These are phyloP conservation scores for Sericinus montela DNA, from an alignment of 2,888 invertebrate species.

Conservation along the genomic window DNA sequence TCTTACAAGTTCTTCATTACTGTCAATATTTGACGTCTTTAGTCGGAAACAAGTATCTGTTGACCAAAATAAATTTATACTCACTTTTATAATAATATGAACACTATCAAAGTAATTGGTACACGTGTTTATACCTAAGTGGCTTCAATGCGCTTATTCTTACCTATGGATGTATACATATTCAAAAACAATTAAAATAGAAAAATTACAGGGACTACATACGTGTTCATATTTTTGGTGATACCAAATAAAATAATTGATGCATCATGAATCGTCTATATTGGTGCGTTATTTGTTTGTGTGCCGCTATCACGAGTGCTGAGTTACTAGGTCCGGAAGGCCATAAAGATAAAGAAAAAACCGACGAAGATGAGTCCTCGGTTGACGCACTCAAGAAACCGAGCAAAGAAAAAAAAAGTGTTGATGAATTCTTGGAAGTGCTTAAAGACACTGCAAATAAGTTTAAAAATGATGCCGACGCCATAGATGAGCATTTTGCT, in stretches of 20 bases:
- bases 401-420: slow-evolving; percentile 33
- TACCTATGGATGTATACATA: no score
- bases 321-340: slow-evolving; percentile 59
- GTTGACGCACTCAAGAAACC: slow-evolving; percentile 28
- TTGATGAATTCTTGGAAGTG: slow-evolving; percentile 39
- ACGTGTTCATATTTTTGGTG: no score
- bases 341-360: slow-evolving; percentile 40
- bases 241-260: not conserved
- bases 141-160: slow-evolving; percentile 16
- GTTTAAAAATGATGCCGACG: slow-evolving; percentile 25
- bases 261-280: slow-evolving; percentile 45
- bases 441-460: slow-evolving; percentile 34
- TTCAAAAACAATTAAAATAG: no score
- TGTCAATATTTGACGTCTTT: no score
- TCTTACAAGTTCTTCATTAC: no score
- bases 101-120: slow-evolving; percentile 15
- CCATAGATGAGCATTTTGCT: slow-evolving; percentile 25
- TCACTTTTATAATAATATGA: no score
- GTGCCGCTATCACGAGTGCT: slow-evolving; percentile 43
- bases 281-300: slow-evolving; percentile 45
- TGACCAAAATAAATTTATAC: no score
- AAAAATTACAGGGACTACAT: no score
- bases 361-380: slow-evolving; percentile 46
- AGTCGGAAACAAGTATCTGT: no score
- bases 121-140: slow-evolving; percentile 34